Evolutionary conservation across 2,797 vertebrate genomes (phyloP), one percentile per base, ranked within the genome.

Genomic region (Spizella passerina): DNA sequence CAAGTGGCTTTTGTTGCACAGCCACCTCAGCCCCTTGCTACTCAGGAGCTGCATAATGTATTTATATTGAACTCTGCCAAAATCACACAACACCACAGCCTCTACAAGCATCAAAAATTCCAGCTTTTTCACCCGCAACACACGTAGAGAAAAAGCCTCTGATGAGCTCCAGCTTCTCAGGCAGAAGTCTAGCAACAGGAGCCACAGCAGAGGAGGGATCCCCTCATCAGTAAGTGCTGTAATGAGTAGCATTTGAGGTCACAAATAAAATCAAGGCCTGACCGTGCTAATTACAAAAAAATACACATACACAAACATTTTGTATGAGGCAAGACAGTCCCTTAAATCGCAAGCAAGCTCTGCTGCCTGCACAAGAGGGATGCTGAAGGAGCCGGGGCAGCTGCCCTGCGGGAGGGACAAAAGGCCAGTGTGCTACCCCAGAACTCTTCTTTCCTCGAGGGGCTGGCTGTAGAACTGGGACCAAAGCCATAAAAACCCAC

Each of bases 381-480:
- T 1, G 6, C 46, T 47, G 38, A 76, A 72, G 75, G 38, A 57
- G 4, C 14, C 0, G 0, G 2, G 34, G 55, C 64, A 85, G 13
- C 24, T 56, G 70, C 41, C 46, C 55, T 12, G 21, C 5, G 34
- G 34, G 34, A 69, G 36, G 29, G 34, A 80, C 24, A 63, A 53
- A 41, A 36, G 18, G n/a, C 1, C 1, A 18, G 9, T 30, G 14
- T 3, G 4, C 41, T 32, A 36, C 14, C 34, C 22, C 13, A 3
- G 24, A 68, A 46, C 12, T 69, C 20, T 34, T 41, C 30, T 46
- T 65, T 65, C 34, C 63, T 53, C 30, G 29, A 57, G 6, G 34
- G 7, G 14, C 38, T 27, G 41, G 32, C 16, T n/a, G 43, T 6
- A 63, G 12, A 49, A 64, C 13, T n/a, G 39, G 23, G 36, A 82